Conservation (phyloP, 2,888 invertebrate species). For the Rotaria socialis region DNA sequence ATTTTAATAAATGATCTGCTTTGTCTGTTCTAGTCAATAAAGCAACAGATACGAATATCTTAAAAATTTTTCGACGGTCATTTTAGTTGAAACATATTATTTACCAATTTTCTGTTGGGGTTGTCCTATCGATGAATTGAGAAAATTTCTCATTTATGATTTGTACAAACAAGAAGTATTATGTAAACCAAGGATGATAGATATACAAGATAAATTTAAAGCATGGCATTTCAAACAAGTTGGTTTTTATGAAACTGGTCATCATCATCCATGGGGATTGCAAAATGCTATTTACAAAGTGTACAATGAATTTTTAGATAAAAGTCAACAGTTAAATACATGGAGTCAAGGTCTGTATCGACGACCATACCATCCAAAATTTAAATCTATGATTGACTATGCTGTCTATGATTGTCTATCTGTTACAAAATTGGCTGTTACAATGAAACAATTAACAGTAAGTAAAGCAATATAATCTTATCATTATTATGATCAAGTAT, state of each 20-base stretch:
- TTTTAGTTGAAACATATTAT: not conserved
- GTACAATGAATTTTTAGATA: not conserved
- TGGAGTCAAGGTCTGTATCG: not conserved
- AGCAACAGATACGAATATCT: not conserved
- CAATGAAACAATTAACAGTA: not conserved
- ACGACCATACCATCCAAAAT: not conserved
- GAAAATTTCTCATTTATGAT: not conserved
- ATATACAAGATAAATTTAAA: not conserved
- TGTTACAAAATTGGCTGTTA: not conserved
- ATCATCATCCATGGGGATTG: not conserved
- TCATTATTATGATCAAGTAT: no score
- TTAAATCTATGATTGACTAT: not conserved
- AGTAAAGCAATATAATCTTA: not conserved
- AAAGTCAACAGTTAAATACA: not conserved
- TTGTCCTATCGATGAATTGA: not conserved
- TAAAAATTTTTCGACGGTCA: not conserved
- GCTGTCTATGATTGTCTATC: not conserved
- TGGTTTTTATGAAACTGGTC: not conserved
- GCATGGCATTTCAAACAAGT: not conserved
- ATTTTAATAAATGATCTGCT: no score
- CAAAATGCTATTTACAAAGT: not conserved
- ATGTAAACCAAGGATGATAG: not conserved
- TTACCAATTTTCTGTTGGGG: not conserved
- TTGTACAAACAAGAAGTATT: not conserved
- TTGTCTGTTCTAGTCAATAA: not conserved